Percentiles rank a stretch among this genome's conserved stretches.
These are phyloP conservation scores for Globodera rostochiensis DNA, from an alignment of 1,140 invertebrate species.

Conservation along the genomic window DNA sequence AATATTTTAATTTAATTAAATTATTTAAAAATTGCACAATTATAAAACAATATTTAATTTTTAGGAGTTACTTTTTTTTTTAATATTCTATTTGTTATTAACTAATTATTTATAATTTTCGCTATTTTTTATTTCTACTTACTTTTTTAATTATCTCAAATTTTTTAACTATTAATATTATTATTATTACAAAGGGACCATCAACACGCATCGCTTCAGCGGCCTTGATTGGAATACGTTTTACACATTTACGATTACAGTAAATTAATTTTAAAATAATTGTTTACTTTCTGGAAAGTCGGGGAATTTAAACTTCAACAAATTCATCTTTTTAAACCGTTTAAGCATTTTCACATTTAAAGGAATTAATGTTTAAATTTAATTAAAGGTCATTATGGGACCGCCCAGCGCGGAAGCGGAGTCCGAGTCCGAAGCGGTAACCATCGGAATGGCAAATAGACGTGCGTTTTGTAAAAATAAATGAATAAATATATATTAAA, in stretches of 20 bases:
- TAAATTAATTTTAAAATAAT: conserved; percentile 6
- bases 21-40: no score
- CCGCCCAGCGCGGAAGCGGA: conserved; percentile 58
- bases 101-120: no score
- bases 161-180: neutral
- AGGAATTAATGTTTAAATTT: neutral
- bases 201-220: conserved; percentile 49
- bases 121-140: no score
- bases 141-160: no score
- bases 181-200: conserved; percentile 43
- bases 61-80: no score
- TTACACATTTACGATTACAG: conserved; percentile 61
- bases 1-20: no score
- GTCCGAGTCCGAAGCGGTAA: conserved; percentile 59
- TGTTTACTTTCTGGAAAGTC: neutral
- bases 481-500: no score
- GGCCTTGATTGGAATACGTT: conserved; percentile 58
- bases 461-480: conserved; percentile 25
- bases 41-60: no score
- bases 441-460: conserved; percentile 48
- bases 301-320: neutral
- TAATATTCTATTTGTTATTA: no score
- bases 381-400: conserved; percentile 62
- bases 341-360: neutral
- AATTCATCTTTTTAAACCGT: neutral